These are phyloP conservation scores for Hepsetus odoe DNA, from an alignment of 2,113 vertebrate genomes.

Conservation along the genomic window DNA sequence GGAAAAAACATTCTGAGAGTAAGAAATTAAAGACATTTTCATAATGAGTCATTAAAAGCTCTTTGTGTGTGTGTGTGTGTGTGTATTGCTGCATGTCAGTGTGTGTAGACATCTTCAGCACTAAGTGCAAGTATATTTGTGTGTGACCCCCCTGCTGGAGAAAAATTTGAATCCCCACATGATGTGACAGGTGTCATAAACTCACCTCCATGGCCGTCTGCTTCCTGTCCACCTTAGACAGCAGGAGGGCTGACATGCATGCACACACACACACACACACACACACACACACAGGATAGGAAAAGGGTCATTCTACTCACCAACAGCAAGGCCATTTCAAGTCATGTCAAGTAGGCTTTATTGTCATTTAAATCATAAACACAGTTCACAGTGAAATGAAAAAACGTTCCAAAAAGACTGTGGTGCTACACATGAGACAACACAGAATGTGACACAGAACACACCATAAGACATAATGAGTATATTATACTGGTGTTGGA, in stretches of 20 bases:
- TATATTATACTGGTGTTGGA: too few species aligned
- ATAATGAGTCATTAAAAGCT: conserved; percentile 49
- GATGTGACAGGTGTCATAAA: conserved; percentile 77
- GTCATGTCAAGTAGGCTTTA: too few species aligned
- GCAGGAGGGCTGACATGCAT: conserved; percentile 68
- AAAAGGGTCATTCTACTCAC: too few species aligned
- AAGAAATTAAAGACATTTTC: conserved; percentile 62
- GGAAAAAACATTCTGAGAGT: conserved; percentile 55
- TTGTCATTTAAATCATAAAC: too few species aligned
- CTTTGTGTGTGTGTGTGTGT: conserved; percentile 58
- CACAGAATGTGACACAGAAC: too few species aligned
- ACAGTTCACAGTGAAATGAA: too few species aligned
- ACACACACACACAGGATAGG: too few species aligned
- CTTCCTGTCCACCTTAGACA: conserved; percentile 76
- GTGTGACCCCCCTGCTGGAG: conserved; percentile 65
- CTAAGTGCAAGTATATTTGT: conserved; percentile 58
- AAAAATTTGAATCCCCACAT: conserved; percentile 48
- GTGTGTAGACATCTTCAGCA: conserved; percentile 72
- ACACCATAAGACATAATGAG: too few species aligned
- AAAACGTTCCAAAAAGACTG: too few species aligned
- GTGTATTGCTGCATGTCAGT: conserved; percentile 65
- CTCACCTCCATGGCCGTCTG: conserved; percentile 78
- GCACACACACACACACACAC: too few species aligned
- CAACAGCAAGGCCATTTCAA: too few species aligned
- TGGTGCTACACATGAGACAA: too few species aligned